Evolutionary conservation across 2,888 invertebrate genomes (phyloP).

Genomic region (Scaptomyza cyrtandrae): DNA sequence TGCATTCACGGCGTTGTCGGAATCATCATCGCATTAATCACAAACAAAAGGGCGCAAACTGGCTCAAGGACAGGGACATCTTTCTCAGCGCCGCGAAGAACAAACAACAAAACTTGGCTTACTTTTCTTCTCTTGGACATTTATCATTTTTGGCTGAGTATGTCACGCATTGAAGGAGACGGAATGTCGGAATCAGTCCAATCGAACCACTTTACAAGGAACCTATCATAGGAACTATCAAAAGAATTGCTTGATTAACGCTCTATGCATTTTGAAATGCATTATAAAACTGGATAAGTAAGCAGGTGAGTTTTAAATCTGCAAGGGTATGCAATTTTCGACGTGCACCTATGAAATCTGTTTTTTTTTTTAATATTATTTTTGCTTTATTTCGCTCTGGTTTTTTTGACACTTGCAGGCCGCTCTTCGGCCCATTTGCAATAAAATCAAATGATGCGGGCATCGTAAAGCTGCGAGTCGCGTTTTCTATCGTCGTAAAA

Average conservation of each 20-base stretch:
- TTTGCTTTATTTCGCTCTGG: slow-evolving; percentile 13
- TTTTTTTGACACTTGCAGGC: slow-evolving; percentile 56
- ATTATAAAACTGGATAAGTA: too few species aligned
- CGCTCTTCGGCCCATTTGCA: slow-evolving; percentile 55
- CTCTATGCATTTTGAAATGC: too few species aligned
- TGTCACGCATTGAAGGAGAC: too few species aligned
- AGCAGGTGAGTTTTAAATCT: neutral
- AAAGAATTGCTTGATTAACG: neutral
- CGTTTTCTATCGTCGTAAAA: slow-evolving; percentile 73
- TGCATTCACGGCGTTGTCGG: slow-evolving; percentile 59
- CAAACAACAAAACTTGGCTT: slow-evolving; percentile 9
- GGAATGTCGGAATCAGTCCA: too few species aligned
- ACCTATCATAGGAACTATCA: neutral
- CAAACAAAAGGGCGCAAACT: slow-evolving; percentile 55
- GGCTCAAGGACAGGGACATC: slow-evolving; percentile 55
- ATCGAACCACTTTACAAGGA: too few species aligned
- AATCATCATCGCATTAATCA: slow-evolving; percentile 72
- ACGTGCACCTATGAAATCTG: neutral
- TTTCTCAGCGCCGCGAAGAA: slow-evolving; percentile 21
- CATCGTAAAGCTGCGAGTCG: slow-evolving; percentile 69
- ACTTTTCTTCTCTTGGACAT: neutral
- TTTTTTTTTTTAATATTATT: slow-evolving; percentile 15
- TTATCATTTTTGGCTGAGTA: neutral
- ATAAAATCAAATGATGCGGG: slow-evolving; percentile 78
- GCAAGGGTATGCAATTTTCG: neutral